Conservation (phyloP, 2,797 vertebrate species). For the Danio aesculapii region DNA sequence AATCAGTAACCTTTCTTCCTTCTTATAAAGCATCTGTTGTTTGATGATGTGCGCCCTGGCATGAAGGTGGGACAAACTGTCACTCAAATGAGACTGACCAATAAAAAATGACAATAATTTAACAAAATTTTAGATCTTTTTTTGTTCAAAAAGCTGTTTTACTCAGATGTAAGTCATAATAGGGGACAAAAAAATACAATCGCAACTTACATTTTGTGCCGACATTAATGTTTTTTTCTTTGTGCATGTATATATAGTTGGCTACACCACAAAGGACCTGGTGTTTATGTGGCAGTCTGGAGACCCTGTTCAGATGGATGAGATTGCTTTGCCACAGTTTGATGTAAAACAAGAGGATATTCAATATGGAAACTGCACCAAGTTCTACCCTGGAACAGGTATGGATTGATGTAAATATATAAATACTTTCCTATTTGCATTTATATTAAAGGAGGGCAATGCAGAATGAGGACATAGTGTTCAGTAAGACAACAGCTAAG, state of each 20-base stretch:
- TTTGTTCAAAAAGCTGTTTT: too few species aligned
- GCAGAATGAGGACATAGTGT: slow-evolving; percentile 4
- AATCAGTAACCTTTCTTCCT: too few species aligned
- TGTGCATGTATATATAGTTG: slow-evolving; percentile 76
- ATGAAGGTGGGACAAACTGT: too few species aligned
- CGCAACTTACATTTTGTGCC: background rate
- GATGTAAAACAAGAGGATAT: slow-evolving; percentile 97
- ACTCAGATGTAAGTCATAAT: too few species aligned
- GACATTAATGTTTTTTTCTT: background rate
- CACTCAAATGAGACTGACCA: too few species aligned
- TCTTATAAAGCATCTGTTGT: too few species aligned
- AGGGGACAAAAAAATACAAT: background rate
- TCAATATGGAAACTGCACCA: slow-evolving; percentile 95
- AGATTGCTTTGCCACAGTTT: slow-evolving; percentile 95
- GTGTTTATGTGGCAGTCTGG: slow-evolving; percentile 96
- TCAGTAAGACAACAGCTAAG: background rate
- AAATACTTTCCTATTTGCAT: slow-evolving; percentile 4
- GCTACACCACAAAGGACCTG: slow-evolving; percentile 95
- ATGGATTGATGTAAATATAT: background rate
- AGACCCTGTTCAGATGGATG: slow-evolving; percentile 95
- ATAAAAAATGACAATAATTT: too few species aligned
- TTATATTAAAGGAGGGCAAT: background rate
- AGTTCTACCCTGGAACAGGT: slow-evolving; percentile 96
- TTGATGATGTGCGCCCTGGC: too few species aligned
- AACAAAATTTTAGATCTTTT: too few species aligned